A percentile compares a stretch with the other conserved stretches of the same genome.
These are phyloP conservation scores for Argyresthia goedartella DNA, from an alignment of 2,888 invertebrate species.

Conservation along the genomic window DNA sequence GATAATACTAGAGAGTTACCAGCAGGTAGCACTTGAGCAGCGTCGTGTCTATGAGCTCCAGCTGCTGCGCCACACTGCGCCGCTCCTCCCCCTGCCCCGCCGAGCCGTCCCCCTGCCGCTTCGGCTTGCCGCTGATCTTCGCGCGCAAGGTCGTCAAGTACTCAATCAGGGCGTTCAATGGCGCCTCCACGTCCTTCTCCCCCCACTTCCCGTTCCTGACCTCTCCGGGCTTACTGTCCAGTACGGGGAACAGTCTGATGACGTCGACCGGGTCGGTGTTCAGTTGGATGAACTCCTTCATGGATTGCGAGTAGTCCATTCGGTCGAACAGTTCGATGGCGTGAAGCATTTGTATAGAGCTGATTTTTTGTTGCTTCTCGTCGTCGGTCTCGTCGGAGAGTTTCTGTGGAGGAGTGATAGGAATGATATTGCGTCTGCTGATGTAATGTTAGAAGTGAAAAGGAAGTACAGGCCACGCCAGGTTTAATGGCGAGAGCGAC, in stretches of 20 bases:
- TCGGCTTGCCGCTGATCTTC: conserved; percentile 36
- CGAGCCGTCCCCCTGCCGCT: conserved; percentile 15
- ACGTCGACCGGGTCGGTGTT: conserved; percentile 96
- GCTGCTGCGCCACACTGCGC: conserved; percentile 42
- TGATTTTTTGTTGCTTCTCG: conserved; percentile 84
- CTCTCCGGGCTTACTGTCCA: conserved; percentile 69
- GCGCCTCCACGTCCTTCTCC: conserved; percentile 89
- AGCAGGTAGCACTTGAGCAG: conserved; percentile 96
- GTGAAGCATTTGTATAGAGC: conserved; percentile 90
- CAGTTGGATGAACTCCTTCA: conserved; percentile 90
- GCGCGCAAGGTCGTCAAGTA: conserved; percentile 86
- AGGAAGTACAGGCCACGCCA: no score
- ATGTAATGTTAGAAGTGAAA: background rate
- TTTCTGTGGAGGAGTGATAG: conserved; percentile 64
- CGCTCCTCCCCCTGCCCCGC: conserved; percentile 21
- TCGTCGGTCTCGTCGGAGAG: conserved; percentile 85
- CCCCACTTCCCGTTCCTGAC: conserved; percentile 68
- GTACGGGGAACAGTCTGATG: conserved; percentile 92
- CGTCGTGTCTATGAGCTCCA: conserved; percentile 97
- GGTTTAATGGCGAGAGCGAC: no score
- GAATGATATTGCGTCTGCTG: background rate
- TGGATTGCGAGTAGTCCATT: conserved; percentile 89
- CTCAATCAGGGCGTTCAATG: conserved; percentile 88
- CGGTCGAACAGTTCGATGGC: conserved; percentile 93
- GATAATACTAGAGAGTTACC: conserved; percentile 47